Evolutionary conservation across 1,140 invertebrate species (phyloP), one percentile per base, ranked within the genome.

Genomic region (Tachypleus tridentatus): DNA sequence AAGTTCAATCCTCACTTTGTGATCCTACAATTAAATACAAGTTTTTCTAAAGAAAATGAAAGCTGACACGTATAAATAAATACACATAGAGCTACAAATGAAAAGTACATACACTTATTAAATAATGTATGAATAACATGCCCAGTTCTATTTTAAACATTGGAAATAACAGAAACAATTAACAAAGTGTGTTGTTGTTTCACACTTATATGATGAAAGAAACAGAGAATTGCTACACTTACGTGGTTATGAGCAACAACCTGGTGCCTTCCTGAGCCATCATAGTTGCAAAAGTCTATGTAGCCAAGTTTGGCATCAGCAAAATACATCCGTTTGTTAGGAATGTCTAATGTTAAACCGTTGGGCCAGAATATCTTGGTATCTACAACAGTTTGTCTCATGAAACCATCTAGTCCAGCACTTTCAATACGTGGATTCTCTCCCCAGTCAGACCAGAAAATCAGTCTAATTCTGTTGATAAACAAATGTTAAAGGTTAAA

Each of bases 341-440:
- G 89, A 5, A 93, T 89, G 74, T 99, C 97, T 10, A 99, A 76
- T 0, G 96, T 93, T 0, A 99, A 76, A 4, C 94, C 95, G 74
- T 98, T 98, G 0, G 96, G 96, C 95, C 95, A 98, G 77, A 94
- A 98, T 48, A 99, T 94, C 74, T 98, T 98, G 0, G 92, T 96
- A 11, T 84, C 89, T 48, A 99, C 91, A 49, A 99, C 94, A 0
- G 86, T 85, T 10, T 81, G 83, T 7, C 96, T 82, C 70, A 89
- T 86, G 0, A 84, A 85, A 0, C 96, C 96, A 74, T 99, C 96
- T 88, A 99, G 91, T 47, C 93, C 93, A 6, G 95, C 87, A 65
- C 94, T 79, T 77, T 99, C 96, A 64, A 99, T 93, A 3, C 94
- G 78, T 3, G 96, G 96, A 79, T 97, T 93, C 74, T 97, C 93